These are phyloP conservation scores for Brachionus manjavacas DNA, from an alignment of 1,140 invertebrate genomes.

Conservation along the genomic window DNA sequence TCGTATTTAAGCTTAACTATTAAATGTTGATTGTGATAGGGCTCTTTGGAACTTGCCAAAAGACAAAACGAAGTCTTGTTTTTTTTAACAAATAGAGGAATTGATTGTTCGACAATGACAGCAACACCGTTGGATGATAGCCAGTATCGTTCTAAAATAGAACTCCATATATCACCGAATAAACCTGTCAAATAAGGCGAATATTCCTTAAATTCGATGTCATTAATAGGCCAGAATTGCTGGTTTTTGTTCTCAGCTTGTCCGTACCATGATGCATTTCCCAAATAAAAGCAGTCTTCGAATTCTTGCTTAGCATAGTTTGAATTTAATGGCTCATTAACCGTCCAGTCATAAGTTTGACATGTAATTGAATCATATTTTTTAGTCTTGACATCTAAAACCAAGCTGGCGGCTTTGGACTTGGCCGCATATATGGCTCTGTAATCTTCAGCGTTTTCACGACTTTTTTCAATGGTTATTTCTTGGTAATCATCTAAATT, in stretches of 20 bases:
- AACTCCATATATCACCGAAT: slow-evolving; percentile 38
- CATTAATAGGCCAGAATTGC: slow-evolving; percentile 40
- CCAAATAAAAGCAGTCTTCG: slow-evolving; percentile 34
- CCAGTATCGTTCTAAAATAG: slow-evolving; percentile 49
- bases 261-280: slow-evolving; percentile 18
- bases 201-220: slow-evolving; percentile 16
- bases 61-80: slow-evolving; percentile 23
- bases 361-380: not conserved
- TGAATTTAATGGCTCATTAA: not conserved
- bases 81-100: slow-evolving; percentile 51
- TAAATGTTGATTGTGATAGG: slow-evolving; percentile 18
- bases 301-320: slow-evolving; percentile 9
- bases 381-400: slow-evolving; percentile 3
- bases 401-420: not conserved
- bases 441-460: not conserved
- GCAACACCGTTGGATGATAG: slow-evolving; percentile 50
- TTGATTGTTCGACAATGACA: slow-evolving; percentile 47
- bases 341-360: not conserved
- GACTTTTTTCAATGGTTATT: not conserved
- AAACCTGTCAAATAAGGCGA: slow-evolving; percentile 31
- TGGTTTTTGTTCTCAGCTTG: slow-evolving; percentile 7
- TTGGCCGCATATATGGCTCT: not conserved
- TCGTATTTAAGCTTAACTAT: slow-evolving; percentile 28
- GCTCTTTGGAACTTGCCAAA: slow-evolving; percentile 44
- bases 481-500: not conserved